Base-by-base conservation (phyloP, 1,140 invertebrate genomes). In the Formica selysi region DNA sequence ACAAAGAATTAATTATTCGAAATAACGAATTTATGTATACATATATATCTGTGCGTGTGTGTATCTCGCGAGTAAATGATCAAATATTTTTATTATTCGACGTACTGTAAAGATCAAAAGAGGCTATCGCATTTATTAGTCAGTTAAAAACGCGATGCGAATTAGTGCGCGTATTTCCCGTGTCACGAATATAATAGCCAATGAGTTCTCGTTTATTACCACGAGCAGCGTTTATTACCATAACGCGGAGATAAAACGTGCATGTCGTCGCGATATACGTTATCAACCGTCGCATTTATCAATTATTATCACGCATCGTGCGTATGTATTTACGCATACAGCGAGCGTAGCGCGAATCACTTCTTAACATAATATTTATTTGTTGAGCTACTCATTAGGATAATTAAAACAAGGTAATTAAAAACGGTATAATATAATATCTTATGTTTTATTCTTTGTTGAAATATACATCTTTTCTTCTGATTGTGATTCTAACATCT, bases 181-280 rank as follows among this genome's bases (percentile, higher is more conserved):
- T 36, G 57, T 38, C 22, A 13, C 67, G 54, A 73, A 71, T 10
- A 85, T 59, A 85, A 85, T 85, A 71, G 57, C 4, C 57, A 26
- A 26, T 32, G 79, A 70, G 54, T 83, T 83, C 48, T 51, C 48
- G 16, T 51, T 51, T 51, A 51, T 51, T 51, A 51, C 48, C 16
- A 48, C 80, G 32, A 61, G 41, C 29, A 26, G 19, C 57, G 51
- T 51, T 85, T 76, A 76, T 76, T 76, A 65, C 41, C 70, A 65
- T 65, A 74, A 76, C n/a, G 71, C n/a, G 32, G 26, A 85, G 81
- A 76, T 85, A 85, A 85, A 76, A 78, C 44, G 73, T 41, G 71
- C 44, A 10, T 51, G 57, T 76, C 80, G 80, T 62, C 51, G 81
- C 41, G 81, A 85, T 85, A 64, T 38, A 64, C 16, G 57, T n/a